Conservation (phyloP, 2,888 invertebrate species). For the Amiota communis region DNA sequence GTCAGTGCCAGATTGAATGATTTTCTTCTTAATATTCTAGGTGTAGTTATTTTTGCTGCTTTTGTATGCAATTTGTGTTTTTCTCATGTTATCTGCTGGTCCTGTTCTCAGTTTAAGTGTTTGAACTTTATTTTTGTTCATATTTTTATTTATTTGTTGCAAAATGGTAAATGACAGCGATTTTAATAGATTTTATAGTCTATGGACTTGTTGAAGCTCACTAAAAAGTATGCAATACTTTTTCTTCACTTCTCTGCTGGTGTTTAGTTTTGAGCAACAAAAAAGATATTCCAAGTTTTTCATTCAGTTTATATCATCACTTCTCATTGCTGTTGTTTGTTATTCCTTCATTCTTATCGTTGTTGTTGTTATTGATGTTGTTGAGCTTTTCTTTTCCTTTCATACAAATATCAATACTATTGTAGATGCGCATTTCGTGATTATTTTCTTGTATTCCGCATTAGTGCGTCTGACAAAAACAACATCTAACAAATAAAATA, state of each 20-base stretch:
- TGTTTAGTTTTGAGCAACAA: too few species aligned
- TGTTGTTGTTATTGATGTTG: conserved; percentile 11
- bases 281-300: too few species aligned
- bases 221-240: too few species aligned
- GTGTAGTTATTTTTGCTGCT: not conserved
- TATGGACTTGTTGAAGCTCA: too few species aligned
- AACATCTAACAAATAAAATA: not conserved
- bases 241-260: too few species aligned
- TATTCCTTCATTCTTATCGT: not conserved
- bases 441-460: conserved; percentile 56
- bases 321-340: too few species aligned
- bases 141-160: not conserved
- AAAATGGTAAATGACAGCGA: conserved; percentile 1
- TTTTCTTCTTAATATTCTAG: conserved; percentile 26
- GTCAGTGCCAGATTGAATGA: conserved; percentile 45
- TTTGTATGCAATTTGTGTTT: not conserved
- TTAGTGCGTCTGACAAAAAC: conserved; percentile 42
- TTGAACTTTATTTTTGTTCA: too few species aligned
- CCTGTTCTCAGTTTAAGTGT: too few species aligned
- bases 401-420: conserved; percentile 44
- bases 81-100: too few species aligned
- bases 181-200: conserved; percentile 1
- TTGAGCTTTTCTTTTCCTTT: conserved; percentile 29
- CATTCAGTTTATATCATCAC: too few species aligned
- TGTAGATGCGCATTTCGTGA: conserved; percentile 55